phyloP scores from a whole-genome alignment of 2,797 vertebrate genomes.

The Bryconaethiops microstoma region DNA sequence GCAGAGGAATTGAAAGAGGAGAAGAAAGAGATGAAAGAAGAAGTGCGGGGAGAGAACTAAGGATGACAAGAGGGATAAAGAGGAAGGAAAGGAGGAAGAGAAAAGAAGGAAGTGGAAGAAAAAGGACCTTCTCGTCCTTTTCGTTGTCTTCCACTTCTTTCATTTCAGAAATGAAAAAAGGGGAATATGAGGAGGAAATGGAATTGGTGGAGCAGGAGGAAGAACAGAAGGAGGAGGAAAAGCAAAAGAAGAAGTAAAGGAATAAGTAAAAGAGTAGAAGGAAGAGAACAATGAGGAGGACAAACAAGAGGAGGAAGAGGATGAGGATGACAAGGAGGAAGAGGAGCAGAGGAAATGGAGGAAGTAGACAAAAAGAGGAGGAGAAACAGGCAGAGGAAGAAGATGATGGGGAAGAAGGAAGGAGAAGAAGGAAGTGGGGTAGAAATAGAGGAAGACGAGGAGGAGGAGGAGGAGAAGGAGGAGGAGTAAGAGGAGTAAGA shows the following conservation, averaged over 20 bases:
- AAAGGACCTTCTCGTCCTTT: no score
- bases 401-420: neutral
- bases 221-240: neutral
- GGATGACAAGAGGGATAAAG: neutral
- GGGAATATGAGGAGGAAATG: neutral
- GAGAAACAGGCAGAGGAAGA: neutral
- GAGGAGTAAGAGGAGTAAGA: neutral
- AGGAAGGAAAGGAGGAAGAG: neutral
- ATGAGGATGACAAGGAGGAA: neutral
- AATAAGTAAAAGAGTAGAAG: neutral
- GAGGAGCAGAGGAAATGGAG: neutral
- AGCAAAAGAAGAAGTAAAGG: neutral
- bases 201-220: neutral
- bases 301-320: neutral
- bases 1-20: neutral
- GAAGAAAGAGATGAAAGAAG: neutral
- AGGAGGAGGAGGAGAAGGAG: neutral
- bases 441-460: neutral
- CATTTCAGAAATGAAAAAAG: neutral
- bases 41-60: neutral
- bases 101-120: neutral
- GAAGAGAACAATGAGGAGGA: neutral
- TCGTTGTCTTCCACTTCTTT: no score
- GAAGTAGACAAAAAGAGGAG: neutral
- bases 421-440: neutral